A percentile compares a stretch with the other conserved stretches of the same genome.
phyloP scores from a whole-genome alignment of 2,888 invertebrate genomes.

The Himalopsyche kuldschensis region DNA sequence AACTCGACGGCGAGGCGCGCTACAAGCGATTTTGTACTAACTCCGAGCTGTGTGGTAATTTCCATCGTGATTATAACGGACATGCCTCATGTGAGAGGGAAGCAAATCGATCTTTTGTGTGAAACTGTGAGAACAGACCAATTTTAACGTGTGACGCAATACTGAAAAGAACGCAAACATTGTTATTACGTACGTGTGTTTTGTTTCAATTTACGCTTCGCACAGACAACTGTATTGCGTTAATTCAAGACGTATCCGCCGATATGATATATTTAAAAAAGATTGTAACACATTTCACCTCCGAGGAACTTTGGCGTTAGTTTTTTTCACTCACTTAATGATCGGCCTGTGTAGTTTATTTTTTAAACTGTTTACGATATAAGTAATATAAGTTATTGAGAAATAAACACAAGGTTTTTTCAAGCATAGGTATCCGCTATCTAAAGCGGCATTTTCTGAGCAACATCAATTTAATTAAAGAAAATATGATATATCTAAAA shows the following conservation, averaged over 20 bases:
- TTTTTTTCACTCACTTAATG: not conserved
- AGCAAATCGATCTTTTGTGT: slow-evolving; percentile 2
- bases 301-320: not conserved
- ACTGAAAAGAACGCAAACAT: not conserved
- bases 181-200: not conserved
- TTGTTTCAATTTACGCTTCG: not conserved
- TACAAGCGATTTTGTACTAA: not conserved
- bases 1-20: not conserved
- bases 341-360: not conserved
- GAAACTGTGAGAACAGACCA: slow-evolving; percentile 9
- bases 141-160: not conserved
- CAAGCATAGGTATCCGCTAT: not conserved
- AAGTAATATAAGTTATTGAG: not conserved
- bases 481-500: not conserved
- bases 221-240: not conserved
- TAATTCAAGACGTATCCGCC: not conserved
- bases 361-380: not conserved
- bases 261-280: not conserved
- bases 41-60: slow-evolving; percentile 7
- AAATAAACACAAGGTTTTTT: not conserved
- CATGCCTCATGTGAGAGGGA: slow-evolving; percentile 11
- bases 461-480: not conserved
- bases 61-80: slow-evolving; percentile 2
- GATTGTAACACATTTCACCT: not conserved
- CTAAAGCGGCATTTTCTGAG: not conserved